Evolutionary conservation across 2,113 vertebrate species (phyloP), one percentile per base, ranked within the genome.

Genomic region (Sakesphorus luctuosus): DNA sequence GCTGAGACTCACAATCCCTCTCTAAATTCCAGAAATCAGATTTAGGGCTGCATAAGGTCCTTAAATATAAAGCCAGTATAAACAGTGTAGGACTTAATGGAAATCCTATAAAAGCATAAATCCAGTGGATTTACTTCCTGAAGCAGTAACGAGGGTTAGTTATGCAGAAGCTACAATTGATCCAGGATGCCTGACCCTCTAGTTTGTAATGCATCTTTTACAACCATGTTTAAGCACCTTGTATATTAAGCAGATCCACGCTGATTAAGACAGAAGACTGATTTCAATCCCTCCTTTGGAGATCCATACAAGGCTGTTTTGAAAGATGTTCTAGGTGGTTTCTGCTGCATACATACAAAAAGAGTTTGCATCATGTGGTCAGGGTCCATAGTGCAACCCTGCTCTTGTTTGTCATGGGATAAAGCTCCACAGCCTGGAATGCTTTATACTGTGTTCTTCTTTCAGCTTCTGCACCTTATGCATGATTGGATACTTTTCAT

Each of bases 31-130:
- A 92, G 92, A 94, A 94, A 94, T 86, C 78, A 86, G 87, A 92
- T 92, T 95, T 90, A 92, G 59, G 52, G 84, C 79, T 75, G 47
- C 18, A 18, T 86, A 91, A 93, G 40, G 47, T 92, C 72, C 63
- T 96, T 92, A 95, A 77, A 93, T 67, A 71, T 56, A 90, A 92
- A 96, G 59, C 63, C 80, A 87, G 43, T 66, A 33, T 80, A 95
- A 96, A 91, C 86, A 89, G 47, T 56, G 38, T 43, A 73, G 31
- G 38, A 87, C 63, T 91, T 94, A 94, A 74, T 71, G 71, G 68
- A 93, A 93, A 96, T 89, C 67, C 80, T 76, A 61, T 96, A 86
- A 52, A 83, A 59, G 44, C 59, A 80, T 86, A 93, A 96, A 94
- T 84, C 63, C 35, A 88, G 65, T 86, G 47, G 79, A 88, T 95